Percentiles rank a stretch among this genome's conserved stretches.
Evolutionary conservation across 2,797 vertebrate species (phyloP).

Genomic region (Calcarius lapponicus): DNA sequence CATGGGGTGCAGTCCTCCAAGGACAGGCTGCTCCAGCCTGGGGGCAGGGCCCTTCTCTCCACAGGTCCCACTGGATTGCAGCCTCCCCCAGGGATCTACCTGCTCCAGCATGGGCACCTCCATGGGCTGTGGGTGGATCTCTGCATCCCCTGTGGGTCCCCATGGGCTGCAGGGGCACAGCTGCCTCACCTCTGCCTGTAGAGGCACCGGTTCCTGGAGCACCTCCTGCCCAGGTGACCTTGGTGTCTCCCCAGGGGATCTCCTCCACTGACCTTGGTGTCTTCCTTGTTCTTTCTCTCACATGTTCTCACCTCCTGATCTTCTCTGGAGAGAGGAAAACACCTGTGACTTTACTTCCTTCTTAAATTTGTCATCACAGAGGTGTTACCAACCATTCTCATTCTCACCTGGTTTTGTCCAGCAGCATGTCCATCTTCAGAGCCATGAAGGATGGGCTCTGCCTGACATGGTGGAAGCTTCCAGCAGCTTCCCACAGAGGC

Average conservation of each 20-base stretch:
- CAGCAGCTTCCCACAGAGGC: neutral
- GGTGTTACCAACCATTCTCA: neutral
- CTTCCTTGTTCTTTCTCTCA: neutral
- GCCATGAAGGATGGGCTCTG: too few relatives aligned
- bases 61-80: neutral
- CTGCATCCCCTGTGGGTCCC: neutral
- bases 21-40: neutral
- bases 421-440: neutral
- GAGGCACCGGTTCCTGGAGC: neutral
- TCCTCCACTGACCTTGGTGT: neutral
- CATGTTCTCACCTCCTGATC: neutral
- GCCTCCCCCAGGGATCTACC: neutral
- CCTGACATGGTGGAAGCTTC: neutral
- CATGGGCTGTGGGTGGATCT: neutral
- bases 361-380: neutral
- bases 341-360: neutral
- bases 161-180: too few relatives aligned
- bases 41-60: neutral
- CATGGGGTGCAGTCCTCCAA: fast-evolving
- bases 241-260: neutral
- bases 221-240: neutral
- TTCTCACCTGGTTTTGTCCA: neutral
- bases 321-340: neutral
- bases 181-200: neutral
- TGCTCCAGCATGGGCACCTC: neutral